Base-by-base conservation (phyloP, 2,888 invertebrate species). In the Bedellia somnulentella region DNA sequence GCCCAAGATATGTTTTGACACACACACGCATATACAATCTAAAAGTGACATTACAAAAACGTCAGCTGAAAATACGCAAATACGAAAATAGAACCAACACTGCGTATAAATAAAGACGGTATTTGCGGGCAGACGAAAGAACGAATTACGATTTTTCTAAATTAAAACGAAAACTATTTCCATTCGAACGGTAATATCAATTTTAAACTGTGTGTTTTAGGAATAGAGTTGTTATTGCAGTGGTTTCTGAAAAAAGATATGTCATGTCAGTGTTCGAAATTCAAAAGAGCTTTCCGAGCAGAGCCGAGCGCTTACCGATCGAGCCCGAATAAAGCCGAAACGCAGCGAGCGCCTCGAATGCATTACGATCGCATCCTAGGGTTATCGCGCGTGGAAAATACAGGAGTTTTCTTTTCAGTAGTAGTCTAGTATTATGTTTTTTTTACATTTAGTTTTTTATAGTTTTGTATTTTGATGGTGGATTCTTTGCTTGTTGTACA, bases 261-360 rank as follows among this genome's bases (percentile, higher is more conserved):
- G 63, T 63, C 62, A 64, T 57, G 64, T 54, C 53, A 56, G 44
- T 47, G 59, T 56, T 61, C 58, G 58, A 63, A 61, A 62, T 66
- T 49, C 63, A 66, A 62, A 64, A 62, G 64, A 25, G 67, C 63
- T 66, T 61, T 52, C 66, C 71, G 73, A 68, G 50, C 37, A 37
- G 35, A 39, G 47, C 66, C 73, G 73, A 73, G 54, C 60, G 55
- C 49, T 57, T 73, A 73, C 73, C 71, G 73, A 73, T 73, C 73
- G 56, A 61, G 67, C 55, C 71, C 71, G 73, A 73, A 51, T 45
- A 66, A 59, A 63, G 67, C 70, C 73, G 73, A 75, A 61, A 54
- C 58, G 53, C 55, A 44, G 59, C 63, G 63, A 66, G 57, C 46
- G 57, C 56, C 56, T 55, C 55, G 70, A 68, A 67, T 71, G 73